Percentiles rank a stretch among this genome's conserved stretches.
Conservation (phyloP, 2,797 vertebrate genomes). For the Lithobates sylvaticus region DNA sequence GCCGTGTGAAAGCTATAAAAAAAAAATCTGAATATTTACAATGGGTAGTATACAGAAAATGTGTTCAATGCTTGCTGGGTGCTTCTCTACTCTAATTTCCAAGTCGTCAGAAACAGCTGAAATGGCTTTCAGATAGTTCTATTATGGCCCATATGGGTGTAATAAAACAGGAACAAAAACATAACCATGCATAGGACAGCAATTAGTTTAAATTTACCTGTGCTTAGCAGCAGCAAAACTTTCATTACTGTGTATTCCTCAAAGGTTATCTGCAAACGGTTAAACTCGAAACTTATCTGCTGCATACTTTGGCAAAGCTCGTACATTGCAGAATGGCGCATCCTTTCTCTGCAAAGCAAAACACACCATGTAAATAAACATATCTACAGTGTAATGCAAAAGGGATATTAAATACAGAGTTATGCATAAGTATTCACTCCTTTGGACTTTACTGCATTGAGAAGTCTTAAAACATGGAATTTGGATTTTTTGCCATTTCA, state of each 20-base stretch:
- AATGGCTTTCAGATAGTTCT: neutral
- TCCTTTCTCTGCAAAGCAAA: conserved; percentile 86
- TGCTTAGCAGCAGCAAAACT: conserved; percentile 95
- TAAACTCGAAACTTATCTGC: conserved; percentile 97
- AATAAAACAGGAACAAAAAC: conserved; percentile 1
- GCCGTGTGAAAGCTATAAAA: neutral
- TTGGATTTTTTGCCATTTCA: neutral
- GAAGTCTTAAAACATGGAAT: neutral
- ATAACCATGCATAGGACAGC: conserved; percentile 7
- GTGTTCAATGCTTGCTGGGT: neutral
- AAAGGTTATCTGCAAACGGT: conserved; percentile 94
- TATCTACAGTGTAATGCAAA: neutral
- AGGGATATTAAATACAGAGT: neutral
- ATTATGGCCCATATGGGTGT: conserved; percentile 2
- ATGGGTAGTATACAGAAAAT: neutral
- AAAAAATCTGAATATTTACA: neutral
- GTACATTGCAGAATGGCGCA: conserved; percentile 98
- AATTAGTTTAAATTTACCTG: conserved; percentile 78
- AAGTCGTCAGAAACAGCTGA: conserved; percentile 7
- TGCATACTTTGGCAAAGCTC: conserved; percentile 97
- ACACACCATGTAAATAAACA: neutral
- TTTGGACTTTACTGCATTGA: neutral
- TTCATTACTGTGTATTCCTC: conserved; percentile 98
- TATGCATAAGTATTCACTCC: neutral
- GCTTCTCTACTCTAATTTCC: neutral